These are phyloP conservation scores for Mycalesis mineus DNA, from an alignment of 2,888 invertebrate species.

Conservation along the genomic window DNA sequence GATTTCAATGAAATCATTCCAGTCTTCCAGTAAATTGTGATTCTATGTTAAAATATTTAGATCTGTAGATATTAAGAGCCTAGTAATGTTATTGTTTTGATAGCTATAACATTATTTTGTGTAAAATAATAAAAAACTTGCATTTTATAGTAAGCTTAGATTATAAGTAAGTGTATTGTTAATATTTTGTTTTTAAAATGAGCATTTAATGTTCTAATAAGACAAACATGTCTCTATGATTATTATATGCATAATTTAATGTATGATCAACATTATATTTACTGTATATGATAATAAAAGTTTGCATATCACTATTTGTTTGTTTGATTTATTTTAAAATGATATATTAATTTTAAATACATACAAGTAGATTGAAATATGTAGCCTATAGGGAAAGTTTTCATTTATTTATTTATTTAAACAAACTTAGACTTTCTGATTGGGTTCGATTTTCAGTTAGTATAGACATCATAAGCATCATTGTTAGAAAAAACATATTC, in stretches of 20 bases:
- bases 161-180: not conserved
- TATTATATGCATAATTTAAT: not conserved
- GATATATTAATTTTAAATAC: too few relatives aligned
- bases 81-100: not conserved
- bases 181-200: not conserved
- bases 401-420: too few relatives aligned
- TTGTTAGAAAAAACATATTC: too few relatives aligned
- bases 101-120: not conserved
- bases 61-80: not conserved
- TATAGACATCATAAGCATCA: too few relatives aligned
- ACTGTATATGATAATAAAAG: not conserved
- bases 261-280: not conserved
- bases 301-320: not conserved
- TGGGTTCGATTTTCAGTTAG: too few relatives aligned
- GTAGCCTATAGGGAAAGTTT: too few relatives aligned
- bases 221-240: not conserved
- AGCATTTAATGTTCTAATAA: too few relatives aligned
- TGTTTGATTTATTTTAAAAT: not conserved
- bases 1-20: constrained; percentile 41
- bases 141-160: not conserved
- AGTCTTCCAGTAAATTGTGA: constrained; percentile 62
- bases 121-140: not conserved
- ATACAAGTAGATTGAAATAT: too few relatives aligned
- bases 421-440: too few relatives aligned
- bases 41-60: constrained; percentile 32